A percentile compares a stretch with the other conserved stretches of the same genome.
These are phyloP conservation scores for Balanococcus diminutus DNA, from an alignment of 2,888 invertebrate genomes.

Conservation along the genomic window DNA sequence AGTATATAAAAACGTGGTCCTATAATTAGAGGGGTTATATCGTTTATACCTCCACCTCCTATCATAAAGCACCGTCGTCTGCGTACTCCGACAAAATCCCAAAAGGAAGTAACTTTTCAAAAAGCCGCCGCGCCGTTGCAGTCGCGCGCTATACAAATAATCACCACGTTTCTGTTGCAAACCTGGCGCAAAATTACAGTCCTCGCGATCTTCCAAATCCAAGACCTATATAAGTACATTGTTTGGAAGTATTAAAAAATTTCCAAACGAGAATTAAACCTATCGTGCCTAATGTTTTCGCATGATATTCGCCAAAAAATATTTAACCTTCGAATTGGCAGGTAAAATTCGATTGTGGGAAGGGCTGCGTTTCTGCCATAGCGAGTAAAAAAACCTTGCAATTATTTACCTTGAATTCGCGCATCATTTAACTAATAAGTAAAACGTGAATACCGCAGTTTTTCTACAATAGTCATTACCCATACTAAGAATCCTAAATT, in stretches of 20 bases:
- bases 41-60: conserved; percentile 18
- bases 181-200: conserved; percentile 21
- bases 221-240: background rate
- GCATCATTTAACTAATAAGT: conserved; percentile 24
- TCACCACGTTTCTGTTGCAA: too few species aligned
- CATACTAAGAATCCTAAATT: conserved; percentile 10
- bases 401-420: conserved; percentile 22
- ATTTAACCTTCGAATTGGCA: conserved; percentile 9
- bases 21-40: conserved; percentile 38
- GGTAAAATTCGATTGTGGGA: conserved; percentile 19
- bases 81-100: background rate
- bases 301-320: conserved; percentile 9
- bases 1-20: conserved; percentile 40
- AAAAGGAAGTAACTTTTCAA: conserved; percentile 31
- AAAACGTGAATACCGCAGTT: conserved; percentile 7
- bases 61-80: conserved; percentile 14
- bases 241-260: background rate
- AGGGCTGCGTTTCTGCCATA: background rate
- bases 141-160: background rate
- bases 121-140: background rate
- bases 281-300: conserved; percentile 7
- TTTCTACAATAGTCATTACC: conserved; percentile 16
- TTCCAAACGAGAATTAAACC: background rate
- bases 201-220: background rate
- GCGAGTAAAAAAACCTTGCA: background rate